A percentile compares a stretch with the other conserved stretches of the same genome.
Conservation (phyloP, 2,888 invertebrate species). For the Synanthedon formicaeformis region DNA sequence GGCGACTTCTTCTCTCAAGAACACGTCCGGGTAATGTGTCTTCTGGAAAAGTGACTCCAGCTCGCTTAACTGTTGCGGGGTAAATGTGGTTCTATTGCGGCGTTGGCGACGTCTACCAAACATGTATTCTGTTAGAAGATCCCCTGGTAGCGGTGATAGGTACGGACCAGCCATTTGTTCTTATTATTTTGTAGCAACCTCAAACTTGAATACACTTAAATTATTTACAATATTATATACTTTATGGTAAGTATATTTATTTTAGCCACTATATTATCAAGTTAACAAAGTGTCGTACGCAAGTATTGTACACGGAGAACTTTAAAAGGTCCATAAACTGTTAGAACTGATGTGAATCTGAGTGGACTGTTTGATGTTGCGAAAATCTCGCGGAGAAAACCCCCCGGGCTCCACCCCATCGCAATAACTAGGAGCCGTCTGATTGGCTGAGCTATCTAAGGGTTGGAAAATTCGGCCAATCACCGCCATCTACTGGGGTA, state of each 20-base stretch:
- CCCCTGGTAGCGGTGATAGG: constrained; percentile 85
- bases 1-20: constrained; percentile 90
- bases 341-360: constrained; percentile 25
- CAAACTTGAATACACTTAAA: not conserved
- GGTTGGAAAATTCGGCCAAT: constrained; percentile 59
- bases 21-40: constrained; percentile 94
- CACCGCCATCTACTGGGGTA: constrained; percentile 26
- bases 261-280: too few species aligned
- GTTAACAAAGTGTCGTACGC: too few species aligned
- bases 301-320: too few species aligned
- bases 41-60: constrained; percentile 92
- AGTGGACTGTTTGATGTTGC: constrained; percentile 48
- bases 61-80: constrained; percentile 92
- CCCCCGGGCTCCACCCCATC: constrained; percentile 58
- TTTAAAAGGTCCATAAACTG: constrained; percentile 12
- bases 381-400: constrained; percentile 51
- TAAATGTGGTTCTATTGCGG: constrained; percentile 92
- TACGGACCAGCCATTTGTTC: constrained; percentile 85
- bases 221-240: not conserved
- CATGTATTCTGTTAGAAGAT: constrained; percentile 93
- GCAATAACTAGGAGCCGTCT: constrained; percentile 22
- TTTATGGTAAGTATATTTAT: too few species aligned
- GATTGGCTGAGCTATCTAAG: constrained; percentile 49
- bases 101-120: constrained; percentile 89
- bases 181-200: not conserved